Percentiles rank a stretch among this genome's conserved stretches.
Conservation (phyloP, 2,888 invertebrate genomes). For the Nowickia ferox region DNA sequence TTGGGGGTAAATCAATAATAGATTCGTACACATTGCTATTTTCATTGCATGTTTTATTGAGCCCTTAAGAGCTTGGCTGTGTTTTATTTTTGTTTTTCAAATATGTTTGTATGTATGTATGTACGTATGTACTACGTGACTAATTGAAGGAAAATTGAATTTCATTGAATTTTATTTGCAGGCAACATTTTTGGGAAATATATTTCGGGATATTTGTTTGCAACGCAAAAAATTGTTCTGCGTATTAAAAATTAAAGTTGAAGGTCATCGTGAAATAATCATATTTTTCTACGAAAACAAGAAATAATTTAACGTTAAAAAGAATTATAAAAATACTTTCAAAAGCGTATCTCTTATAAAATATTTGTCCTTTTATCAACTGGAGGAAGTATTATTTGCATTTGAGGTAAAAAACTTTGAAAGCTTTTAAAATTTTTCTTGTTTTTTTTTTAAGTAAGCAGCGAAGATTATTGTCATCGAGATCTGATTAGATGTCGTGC, state of each 20-base stretch:
- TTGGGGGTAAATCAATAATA: not conserved
- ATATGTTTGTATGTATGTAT: not conserved
- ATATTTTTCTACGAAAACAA: not conserved
- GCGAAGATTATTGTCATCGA: too few species aligned
- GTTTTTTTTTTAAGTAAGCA: too few species aligned
- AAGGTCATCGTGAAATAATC: not conserved
- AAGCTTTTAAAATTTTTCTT: too few species aligned
- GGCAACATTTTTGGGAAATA: slow-evolving; percentile 3
- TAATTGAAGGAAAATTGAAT: slow-evolving; percentile 24
- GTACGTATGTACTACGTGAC: not conserved
- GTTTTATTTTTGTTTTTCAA: not conserved
- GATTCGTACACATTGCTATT: not conserved
- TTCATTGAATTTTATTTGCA: slow-evolving; percentile 22
- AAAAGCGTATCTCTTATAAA: too few species aligned
- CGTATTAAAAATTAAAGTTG: not conserved
- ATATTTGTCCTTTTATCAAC: too few species aligned
- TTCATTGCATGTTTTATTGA: slow-evolving; percentile 8
- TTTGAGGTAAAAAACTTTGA: too few species aligned
- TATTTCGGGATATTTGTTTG: not conserved
- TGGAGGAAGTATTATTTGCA: too few species aligned
- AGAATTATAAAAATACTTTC: not conserved
- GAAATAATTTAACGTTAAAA: not conserved
- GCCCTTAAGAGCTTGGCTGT: not conserved
- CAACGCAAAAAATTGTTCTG: not conserved
- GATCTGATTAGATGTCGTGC: too few species aligned